These are phyloP conservation scores for Leptodactylus fallax DNA, from an alignment of 2,797 vertebrate species.

Conservation along the genomic window DNA sequence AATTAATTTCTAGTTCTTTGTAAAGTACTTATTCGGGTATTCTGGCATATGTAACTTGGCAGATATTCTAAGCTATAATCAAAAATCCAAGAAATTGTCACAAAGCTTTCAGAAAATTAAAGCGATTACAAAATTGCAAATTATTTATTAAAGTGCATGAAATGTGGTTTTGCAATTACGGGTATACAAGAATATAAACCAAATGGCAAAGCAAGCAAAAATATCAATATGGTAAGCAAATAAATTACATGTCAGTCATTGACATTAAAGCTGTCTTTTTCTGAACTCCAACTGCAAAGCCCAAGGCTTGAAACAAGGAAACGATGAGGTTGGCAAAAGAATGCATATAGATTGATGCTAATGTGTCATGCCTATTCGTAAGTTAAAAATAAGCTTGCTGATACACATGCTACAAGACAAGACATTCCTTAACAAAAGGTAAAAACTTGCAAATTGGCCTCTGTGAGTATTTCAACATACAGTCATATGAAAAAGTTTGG, in stretches of 20 bases:
- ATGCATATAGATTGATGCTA: conserved; percentile 69
- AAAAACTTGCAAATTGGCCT: conserved; percentile 25
- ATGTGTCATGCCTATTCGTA: conserved; percentile 70
- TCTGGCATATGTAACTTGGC: conserved; percentile 40
- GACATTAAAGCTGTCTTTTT: conserved; percentile 77
- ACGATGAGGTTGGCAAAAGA: conserved; percentile 73
- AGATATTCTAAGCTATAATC: conserved; percentile 27
- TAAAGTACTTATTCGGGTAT: conserved; percentile 34
- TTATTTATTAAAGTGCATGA: conserved; percentile 75
- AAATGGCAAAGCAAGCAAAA: conserved; percentile 71
- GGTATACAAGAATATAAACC: conserved; percentile 69
- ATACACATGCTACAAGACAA: conserved; percentile 64
- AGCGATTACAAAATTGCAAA: conserved; percentile 68
- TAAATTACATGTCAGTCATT: conserved; percentile 74
- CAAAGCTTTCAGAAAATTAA: conserved; percentile 52
- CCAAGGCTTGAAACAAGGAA: conserved; percentile 75
- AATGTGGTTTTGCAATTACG: conserved; percentile 72
- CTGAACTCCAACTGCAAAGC: conserved; percentile 74
- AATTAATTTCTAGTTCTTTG: conserved; percentile 26
- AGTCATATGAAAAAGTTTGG: too few relatives aligned
- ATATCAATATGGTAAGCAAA: conserved; percentile 74
- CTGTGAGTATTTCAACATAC: conserved; percentile 4
- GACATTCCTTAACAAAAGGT: conserved; percentile 27
- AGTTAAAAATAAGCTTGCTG: conserved; percentile 73
- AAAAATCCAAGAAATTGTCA: conserved; percentile 50